Conservation (phyloP, 1,140 invertebrate species). For the Sinella curviseta region DNA sequence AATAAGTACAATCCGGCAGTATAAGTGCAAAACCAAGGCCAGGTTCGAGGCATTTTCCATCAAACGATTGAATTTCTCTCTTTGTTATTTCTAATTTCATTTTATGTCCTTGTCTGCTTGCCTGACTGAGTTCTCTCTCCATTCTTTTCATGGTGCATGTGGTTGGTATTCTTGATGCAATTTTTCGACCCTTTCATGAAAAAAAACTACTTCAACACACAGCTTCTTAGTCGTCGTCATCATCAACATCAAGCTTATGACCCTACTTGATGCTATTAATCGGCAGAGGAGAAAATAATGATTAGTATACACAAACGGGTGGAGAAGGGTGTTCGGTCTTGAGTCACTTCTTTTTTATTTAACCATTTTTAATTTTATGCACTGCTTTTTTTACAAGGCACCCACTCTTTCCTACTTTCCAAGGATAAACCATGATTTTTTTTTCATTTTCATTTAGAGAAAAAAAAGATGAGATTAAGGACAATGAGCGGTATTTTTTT, state of each 20-base stretch:
- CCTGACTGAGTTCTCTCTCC: slow-evolving; percentile 27
- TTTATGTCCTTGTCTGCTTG: slow-evolving; percentile 11
- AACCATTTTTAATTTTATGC: slow-evolving; percentile 16
- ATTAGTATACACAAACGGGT: slow-evolving; percentile 1
- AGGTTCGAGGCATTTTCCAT: background rate
- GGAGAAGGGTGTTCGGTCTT: background rate
- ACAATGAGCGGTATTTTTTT: slow-evolving; percentile 7
- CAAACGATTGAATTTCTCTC: background rate
- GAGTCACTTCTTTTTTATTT: background rate
- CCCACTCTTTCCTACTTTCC: background rate
- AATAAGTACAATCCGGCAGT: background rate
- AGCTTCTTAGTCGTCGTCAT: background rate
- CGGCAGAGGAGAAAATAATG: slow-evolving; percentile 16
- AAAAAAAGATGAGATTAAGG: slow-evolving; percentile 12
- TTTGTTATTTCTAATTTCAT: slow-evolving; percentile 21
- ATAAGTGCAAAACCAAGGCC: background rate
- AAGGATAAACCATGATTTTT: background rate
- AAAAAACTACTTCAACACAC: background rate
- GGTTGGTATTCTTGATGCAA: background rate
- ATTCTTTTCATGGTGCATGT: background rate
- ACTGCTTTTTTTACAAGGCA: background rate
- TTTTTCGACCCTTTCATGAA: background rate
- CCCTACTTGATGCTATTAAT: slow-evolving; percentile 3
- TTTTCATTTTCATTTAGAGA: background rate
- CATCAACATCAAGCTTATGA: slow-evolving; percentile 4